Base-by-base conservation (phyloP, 2,113 vertebrate genomes). In the Calonectris borealis region DNA sequence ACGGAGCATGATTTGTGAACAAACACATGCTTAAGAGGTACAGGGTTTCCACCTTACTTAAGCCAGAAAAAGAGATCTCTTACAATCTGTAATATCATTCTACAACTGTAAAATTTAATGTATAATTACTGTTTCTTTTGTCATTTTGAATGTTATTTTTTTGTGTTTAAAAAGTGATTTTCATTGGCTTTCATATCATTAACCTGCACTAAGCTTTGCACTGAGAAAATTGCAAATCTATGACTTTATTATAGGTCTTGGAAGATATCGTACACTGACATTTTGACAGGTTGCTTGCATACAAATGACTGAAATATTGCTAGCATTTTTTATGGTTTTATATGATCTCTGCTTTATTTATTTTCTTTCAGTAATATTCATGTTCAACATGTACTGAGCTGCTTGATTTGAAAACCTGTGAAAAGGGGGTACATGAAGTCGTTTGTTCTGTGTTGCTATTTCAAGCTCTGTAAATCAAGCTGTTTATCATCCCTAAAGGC, bases 201-300 rank as follows among this genome's bases (percentile, higher is more conserved):
- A 83, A 86, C 82, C 65, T 85, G 3, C 42, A 57, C 6, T 73
- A 79, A 87, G 27, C 11, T 78, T 93, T 78, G 26, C 42, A 54
- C 32, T 36, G 31, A 71, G 51, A 84, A 91, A 82, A 65, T 15
- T 71, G 8, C 18, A 61, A 72, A 88, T 84, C 62, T 83, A 12
- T 88, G 16, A 60, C 79, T 97, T 92, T 86, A 82, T 94, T 92
- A 65, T 16, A 83, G 62, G 61, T 82, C 57, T 96, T 88, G 22
- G 40, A 88, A 91, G 78, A 88, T 38, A 75, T 13, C 0, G 0
- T 79, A 66, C 16, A 8, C 36, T 93, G 88, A 94, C 86, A 78
- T 92, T 89, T 91, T 95, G 93, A 96, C 72, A 94, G 19, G 49
- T 71, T 95, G 68, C 85, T 89, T 94, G 52, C 52, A 85, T 91